Evolutionary conservation across 2,797 vertebrate species (phyloP).

Genomic region (Parauchenoglanis punctatus): DNA sequence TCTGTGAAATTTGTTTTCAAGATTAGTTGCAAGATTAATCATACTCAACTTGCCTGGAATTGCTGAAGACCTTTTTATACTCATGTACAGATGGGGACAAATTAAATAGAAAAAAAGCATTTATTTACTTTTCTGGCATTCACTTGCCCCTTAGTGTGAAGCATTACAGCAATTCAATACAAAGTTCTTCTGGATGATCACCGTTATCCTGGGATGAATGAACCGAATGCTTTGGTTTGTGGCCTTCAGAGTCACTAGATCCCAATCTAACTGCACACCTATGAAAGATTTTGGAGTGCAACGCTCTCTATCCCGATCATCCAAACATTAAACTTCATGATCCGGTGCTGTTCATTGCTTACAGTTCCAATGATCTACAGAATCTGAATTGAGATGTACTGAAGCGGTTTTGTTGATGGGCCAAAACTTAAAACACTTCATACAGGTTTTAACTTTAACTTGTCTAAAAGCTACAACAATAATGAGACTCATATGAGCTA

Average conservation of each 20-base stretch:
- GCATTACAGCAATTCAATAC: not conserved
- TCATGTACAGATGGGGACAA: not conserved
- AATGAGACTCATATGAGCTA: not conserved
- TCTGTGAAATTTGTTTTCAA: conserved; percentile 10
- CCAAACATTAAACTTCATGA: no score
- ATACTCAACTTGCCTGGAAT: not conserved
- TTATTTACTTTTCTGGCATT: not conserved
- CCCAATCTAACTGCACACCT: not conserved
- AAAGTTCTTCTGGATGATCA: not conserved
- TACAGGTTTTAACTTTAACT: not conserved
- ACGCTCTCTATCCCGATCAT: not conserved
- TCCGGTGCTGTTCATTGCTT: not conserved
- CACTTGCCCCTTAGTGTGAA: not conserved
- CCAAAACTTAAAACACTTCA: not conserved
- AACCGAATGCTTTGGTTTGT: not conserved
- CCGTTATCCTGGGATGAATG: not conserved
- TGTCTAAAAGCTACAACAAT: not conserved
- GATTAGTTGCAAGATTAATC: conserved; percentile 10
- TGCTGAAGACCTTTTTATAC: not conserved
- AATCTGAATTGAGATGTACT: not conserved
- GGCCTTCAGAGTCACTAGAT: not conserved
- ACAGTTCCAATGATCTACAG: not conserved
- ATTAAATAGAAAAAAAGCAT: not conserved
- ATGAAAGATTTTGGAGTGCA: not conserved
- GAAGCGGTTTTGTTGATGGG: not conserved